These are phyloP conservation scores for Allygus modestus DNA, from an alignment of 2,888 invertebrate genomes.

Conservation along the genomic window DNA sequence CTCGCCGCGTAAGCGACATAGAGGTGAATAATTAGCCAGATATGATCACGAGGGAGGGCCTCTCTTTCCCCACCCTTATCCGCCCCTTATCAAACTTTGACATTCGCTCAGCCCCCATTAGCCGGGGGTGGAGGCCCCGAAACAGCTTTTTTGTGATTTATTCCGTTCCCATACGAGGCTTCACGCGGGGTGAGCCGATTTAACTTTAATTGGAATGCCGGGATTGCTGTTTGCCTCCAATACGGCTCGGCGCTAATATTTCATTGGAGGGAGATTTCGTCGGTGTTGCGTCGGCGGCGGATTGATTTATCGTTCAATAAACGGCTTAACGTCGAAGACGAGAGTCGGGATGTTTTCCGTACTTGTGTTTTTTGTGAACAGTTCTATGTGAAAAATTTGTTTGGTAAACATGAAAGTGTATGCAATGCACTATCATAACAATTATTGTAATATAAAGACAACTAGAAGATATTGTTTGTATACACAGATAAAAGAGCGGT, in stretches of 20 bases:
- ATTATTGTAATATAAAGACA: too few relatives aligned
- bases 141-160: conserved; percentile 6
- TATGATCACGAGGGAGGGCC: neutral
- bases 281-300: too few relatives aligned
- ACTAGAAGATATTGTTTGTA: too few relatives aligned
- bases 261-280: conserved; percentile 3
- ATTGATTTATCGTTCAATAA: conserved; percentile 4
- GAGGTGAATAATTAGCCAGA: conserved; percentile 43
- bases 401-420: too few relatives aligned
- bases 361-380: too few relatives aligned
- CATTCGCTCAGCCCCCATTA: conserved; percentile 18
- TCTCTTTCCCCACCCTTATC: neutral
- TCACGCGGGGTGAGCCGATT: conserved; percentile 3
- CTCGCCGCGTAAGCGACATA: neutral
- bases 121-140: neutral
- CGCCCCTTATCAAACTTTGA: conserved; percentile 30
- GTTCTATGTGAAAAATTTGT: too few relatives aligned
- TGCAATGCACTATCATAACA: too few relatives aligned
- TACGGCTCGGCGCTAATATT: neutral
- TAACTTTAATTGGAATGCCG: conserved; percentile 24
- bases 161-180: neutral
- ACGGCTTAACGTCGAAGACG: neutral
- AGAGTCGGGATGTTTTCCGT: too few relatives aligned
- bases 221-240: conserved; percentile 6
- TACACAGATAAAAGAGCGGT: too few relatives aligned